phyloP scores from a whole-genome alignment of 1,140 invertebrate genomes.

The Branchinecta lynchi region DNA sequence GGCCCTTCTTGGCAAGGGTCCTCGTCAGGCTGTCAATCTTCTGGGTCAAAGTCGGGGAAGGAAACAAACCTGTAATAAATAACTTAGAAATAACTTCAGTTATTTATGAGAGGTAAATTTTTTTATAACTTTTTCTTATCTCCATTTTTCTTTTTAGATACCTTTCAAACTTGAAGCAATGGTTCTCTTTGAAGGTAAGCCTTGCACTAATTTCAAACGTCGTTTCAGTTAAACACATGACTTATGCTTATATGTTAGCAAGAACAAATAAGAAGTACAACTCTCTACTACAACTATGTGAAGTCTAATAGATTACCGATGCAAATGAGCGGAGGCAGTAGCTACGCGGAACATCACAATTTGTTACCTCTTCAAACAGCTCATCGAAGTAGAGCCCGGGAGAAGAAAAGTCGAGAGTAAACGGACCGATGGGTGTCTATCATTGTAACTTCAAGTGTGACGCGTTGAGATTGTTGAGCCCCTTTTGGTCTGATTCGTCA shows the following conservation, averaged over 20 bases:
- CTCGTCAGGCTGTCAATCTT: too few species aligned
- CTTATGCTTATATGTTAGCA: constrained; percentile 10
- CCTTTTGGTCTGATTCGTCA: too few species aligned
- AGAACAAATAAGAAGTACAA: not conserved
- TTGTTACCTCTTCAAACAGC: not conserved
- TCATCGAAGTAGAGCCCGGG: not conserved
- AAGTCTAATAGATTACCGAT: too few species aligned
- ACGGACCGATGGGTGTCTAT: not conserved
- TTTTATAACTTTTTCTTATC: not conserved
- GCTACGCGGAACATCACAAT: not conserved
- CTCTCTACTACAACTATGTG: not conserved
- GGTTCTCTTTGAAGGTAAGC: constrained; percentile 18
- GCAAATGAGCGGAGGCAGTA: not conserved
- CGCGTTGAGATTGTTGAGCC: too few species aligned
- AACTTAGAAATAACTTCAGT: too few species aligned
- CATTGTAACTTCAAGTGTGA: not conserved
- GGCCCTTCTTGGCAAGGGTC: too few species aligned
- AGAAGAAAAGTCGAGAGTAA: not conserved
- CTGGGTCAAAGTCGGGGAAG: too few species aligned
- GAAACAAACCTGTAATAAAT: too few species aligned
- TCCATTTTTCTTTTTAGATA: constrained; percentile 16
- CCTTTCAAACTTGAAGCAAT: constrained; percentile 16
- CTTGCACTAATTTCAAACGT: not conserved
- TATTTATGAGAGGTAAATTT: too few species aligned
- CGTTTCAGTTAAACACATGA: not conserved